Percentiles rank a stretch among this genome's conserved stretches.
Conservation (phyloP, 2,797 vertebrate species). For the Sebastes vulpes region DNA sequence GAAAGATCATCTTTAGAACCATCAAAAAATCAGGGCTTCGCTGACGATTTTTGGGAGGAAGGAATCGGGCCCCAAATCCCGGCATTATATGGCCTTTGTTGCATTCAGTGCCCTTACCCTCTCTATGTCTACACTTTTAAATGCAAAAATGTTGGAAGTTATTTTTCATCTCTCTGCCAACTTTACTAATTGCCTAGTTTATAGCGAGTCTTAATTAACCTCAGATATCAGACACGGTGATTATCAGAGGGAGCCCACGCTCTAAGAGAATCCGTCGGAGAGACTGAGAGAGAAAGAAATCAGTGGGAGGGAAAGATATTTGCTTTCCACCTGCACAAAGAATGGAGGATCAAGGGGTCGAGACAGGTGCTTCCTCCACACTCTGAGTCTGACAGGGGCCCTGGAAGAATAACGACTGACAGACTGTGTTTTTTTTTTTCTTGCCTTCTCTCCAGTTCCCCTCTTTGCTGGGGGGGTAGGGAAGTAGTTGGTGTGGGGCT, state of each 20-base stretch:
- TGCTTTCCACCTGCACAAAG: slow-evolving; percentile 73
- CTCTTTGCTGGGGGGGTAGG: slow-evolving; percentile 65
- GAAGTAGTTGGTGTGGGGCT: slow-evolving; percentile 52
- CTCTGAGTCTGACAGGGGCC: slow-evolving; percentile 38
- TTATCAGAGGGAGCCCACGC: neutral
- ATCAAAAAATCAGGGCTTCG: too few relatives aligned
- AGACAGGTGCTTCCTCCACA: slow-evolving; percentile 80
- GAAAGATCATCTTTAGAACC: too few relatives aligned
- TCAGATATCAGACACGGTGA: neutral
- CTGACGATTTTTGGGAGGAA: too few relatives aligned
- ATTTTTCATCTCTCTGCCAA: neutral
- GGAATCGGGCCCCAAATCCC: too few relatives aligned
- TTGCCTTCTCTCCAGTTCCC: slow-evolving; percentile 29
- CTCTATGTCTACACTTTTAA: neutral
- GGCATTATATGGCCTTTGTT: neutral
- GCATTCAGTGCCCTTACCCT: neutral
- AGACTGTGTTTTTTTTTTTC: slow-evolving; percentile 38
- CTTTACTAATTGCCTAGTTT: neutral
- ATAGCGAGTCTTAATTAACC: neutral
- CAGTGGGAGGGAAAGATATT: slow-evolving; percentile 47
- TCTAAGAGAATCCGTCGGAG: neutral
- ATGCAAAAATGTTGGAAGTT: neutral
- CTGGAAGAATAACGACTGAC: slow-evolving; percentile 56
- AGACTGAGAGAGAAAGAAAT: neutral
- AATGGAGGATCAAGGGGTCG: slow-evolving; percentile 55